Base-by-base conservation (phyloP, 2,888 invertebrate species). In the Incurvaria masculella region DNA sequence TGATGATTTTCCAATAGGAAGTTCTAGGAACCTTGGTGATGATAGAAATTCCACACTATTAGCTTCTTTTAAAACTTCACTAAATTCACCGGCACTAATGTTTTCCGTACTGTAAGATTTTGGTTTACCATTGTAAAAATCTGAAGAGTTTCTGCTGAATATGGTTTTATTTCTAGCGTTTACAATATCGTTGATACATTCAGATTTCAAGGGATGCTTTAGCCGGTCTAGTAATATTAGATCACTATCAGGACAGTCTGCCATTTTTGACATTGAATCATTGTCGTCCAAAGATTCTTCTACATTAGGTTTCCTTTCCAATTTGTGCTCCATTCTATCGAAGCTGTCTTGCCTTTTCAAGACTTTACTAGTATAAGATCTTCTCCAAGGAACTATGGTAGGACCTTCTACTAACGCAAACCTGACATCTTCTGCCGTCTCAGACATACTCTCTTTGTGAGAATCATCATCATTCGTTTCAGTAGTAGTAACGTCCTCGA, bases 81-180 rank as follows among this genome's bases (percentile, higher is more conserved):
- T 61, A 49, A 66, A 73, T 52, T 64, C 63, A 10, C 59, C 57
- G 26, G 61, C 61, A 33, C 65, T 64, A 8, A 79, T 56, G 58
- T 74, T 69, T 50, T 79, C 79, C 60, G 66, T 59, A 59, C 79
- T 79, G 43, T 64, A 70, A 5, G 75, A 65, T 53, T 79, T 79
- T 23, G 68, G 68, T 64, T 71, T 78, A n/a, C 75, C 74, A 43
- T 73, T 70, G 49, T 63, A 73, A 45, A 68, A 59, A 21, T 64
- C 66, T 43, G 65, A 66, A 17, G 66, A 57, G 56, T 62, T 67
- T 58, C 60, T 65, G 46, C 61, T 64, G 46, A 69, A 70, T 49
- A 65, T 63, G n/a, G 62, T 66, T 53, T 59, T 62, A 33, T 61
- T 59, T 59, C 58, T 62, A 16, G 56, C 54, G 52, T 55, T 61